Conservation (phyloP, 2,797 vertebrate genomes). For the Meda fulgida region DNA sequence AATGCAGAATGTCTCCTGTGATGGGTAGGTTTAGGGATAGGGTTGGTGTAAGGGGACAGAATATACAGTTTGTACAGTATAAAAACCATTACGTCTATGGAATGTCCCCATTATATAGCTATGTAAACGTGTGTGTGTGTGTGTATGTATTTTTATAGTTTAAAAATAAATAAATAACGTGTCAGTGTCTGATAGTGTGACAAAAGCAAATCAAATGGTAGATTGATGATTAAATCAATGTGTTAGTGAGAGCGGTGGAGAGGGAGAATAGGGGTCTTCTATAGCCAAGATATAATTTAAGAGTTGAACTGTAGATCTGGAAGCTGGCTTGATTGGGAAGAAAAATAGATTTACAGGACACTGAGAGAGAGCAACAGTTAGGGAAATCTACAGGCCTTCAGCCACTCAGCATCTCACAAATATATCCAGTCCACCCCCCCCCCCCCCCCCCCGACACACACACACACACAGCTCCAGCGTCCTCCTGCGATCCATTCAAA, state of each 20-base stretch:
- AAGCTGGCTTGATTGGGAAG: slow-evolving; percentile 32
- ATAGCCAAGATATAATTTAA: slow-evolving; percentile 19
- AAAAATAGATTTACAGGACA: slow-evolving; percentile 48
- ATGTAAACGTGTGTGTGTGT: no score
- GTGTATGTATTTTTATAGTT: background rate
- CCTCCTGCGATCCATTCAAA: slow-evolving; percentile 68
- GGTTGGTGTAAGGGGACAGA: no score
- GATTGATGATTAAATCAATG: slow-evolving; percentile 31
- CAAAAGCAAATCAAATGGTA: slow-evolving; percentile 25
- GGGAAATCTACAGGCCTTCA: slow-evolving; percentile 62
- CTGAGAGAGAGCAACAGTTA: slow-evolving; percentile 53
- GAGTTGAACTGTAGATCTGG: slow-evolving; percentile 29
- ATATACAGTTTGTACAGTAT: no score
- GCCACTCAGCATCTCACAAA: slow-evolving; percentile 61
- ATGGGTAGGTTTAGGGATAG: no score
- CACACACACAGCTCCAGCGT: slow-evolving; percentile 55
- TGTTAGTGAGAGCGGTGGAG: background rate
- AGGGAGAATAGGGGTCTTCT: background rate
- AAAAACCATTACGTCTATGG: no score
- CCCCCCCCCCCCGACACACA: no score
- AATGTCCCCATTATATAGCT: no score
- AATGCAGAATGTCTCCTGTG: no score
- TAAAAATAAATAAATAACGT: background rate
- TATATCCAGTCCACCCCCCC: slow-evolving; percentile 70
- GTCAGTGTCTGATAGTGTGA: background rate